phyloP scores from a whole-genome alignment of 2,113 vertebrate genomes.

The Aix galericulata region DNA sequence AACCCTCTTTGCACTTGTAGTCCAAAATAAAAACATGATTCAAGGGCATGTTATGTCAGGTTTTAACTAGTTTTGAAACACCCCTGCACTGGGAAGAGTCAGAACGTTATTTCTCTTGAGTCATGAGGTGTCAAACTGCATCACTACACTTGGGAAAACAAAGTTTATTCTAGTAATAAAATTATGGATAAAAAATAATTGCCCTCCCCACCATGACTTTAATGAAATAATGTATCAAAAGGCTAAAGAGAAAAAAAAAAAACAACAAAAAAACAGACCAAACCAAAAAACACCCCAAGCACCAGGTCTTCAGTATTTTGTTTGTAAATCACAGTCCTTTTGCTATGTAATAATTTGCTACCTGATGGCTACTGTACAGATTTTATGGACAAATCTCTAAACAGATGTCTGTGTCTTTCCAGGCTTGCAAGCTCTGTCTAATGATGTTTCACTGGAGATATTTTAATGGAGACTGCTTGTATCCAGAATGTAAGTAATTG shows the following conservation, averaged over 20 bases:
- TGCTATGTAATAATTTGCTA: background rate
- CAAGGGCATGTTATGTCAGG: background rate
- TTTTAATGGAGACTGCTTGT: background rate
- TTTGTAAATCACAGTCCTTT: background rate
- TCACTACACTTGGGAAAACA: background rate
- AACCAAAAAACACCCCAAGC: rapidly evolving
- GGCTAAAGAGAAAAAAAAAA: background rate
- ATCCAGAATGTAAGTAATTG: background rate
- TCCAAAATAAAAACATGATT: background rate
- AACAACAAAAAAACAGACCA: background rate
- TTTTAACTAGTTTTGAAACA: background rate
- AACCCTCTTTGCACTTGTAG: background rate
- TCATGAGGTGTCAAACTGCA: background rate
- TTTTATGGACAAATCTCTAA: background rate
- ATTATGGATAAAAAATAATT: background rate
- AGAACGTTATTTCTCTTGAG: background rate
- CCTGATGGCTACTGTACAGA: background rate
- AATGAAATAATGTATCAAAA: background rate
- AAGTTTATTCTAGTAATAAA: background rate
- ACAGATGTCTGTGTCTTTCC: background rate
- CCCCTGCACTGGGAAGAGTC: background rate
- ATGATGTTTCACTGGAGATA: background rate
- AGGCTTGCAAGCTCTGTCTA: background rate
- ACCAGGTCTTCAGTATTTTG: background rate
- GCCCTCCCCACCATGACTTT: background rate